Percentiles rank a stretch among this genome's conserved stretches.
Evolutionary conservation across 1,140 invertebrate species (phyloP).

Genomic region (Panagrolaimus sp.): DNA sequence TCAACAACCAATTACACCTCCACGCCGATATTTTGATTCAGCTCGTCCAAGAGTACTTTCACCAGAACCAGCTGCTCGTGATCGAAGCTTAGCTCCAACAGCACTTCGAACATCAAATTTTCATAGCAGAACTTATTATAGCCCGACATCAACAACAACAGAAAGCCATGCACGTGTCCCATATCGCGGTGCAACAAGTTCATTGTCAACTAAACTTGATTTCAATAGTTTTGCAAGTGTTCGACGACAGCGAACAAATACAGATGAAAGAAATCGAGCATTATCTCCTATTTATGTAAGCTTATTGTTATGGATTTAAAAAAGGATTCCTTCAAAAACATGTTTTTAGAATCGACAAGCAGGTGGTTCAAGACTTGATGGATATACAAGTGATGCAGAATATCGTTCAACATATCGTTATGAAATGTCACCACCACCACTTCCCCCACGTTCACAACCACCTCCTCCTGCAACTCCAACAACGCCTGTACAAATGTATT

Average conservation of each 20-base stretch:
- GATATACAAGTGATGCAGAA: slow-evolving; percentile 1
- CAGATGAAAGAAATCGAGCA: background rate
- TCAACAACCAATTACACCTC: background rate
- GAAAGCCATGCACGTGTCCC: background rate
- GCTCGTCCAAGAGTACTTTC: background rate
- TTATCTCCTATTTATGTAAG: background rate
- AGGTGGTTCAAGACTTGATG: background rate
- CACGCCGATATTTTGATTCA: background rate
- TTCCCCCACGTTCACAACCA: no score
- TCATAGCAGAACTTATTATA: background rate
- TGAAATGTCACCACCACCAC: background rate
- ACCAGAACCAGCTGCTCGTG: background rate
- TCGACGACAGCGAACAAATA: background rate
- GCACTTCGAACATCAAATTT: background rate
- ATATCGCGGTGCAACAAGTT: background rate
- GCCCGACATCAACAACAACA: background rate
- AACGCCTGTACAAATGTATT: no score
- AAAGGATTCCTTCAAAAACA: background rate
- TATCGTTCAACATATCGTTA: slow-evolving; percentile 1
- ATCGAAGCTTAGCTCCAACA: background rate
- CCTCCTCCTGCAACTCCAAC: no score
- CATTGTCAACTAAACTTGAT: background rate
- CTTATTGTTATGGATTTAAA: background rate
- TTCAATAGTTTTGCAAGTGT: background rate
- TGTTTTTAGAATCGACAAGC: background rate